Evolutionary conservation across 2,888 invertebrate genomes (phyloP), one percentile per base, ranked within the genome.

Genomic region (Dendrolimus houi): DNA sequence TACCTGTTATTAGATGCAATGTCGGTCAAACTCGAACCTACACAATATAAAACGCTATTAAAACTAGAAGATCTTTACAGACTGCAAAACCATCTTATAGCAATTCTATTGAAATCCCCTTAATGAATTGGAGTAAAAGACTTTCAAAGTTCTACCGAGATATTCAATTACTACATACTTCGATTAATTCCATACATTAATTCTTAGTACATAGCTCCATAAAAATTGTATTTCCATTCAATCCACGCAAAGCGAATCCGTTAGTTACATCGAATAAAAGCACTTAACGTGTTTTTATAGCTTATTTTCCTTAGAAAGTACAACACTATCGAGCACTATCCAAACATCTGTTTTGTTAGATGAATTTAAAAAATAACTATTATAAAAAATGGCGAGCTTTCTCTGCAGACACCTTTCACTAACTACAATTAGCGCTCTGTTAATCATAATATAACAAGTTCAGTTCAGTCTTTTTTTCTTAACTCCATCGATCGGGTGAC

Each of bases 401-500:
- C 87, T 85, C 85, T 75, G 71, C 47, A 47, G 47, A 47, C 76
- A 78, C 86, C 88, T 88, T 88, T 88, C 88, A 85, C 87, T 77
- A 68, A 74, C 70, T 69, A 68, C 75, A 79, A 85, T 86, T 83
- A 86, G 81, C 84, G 86, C 77, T 87, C 86, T 87, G 85, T 82
- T 88, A 85, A 87, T 80, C 83, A 82, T 78, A 72, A 77, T 72
- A 71, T 77, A 79, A 77, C 79, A 77, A 78, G 75, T 72, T 69
- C 69, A 64, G 69, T 68, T 72, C 67, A 62, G 41, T 58, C 56
- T 56, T 57, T 54, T 40, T 55, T 17, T 53, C 54, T 58, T 66
- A 69, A 73, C 70, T 71, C 71, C 69, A 79, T 77, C 74, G 71
- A 73, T 75, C 58, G 64, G 62, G 65, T 54, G 57, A 56, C 61